Evolutionary conservation across 2,888 invertebrate genomes (phyloP).

Genomic region (Orthosia gothica): DNA sequence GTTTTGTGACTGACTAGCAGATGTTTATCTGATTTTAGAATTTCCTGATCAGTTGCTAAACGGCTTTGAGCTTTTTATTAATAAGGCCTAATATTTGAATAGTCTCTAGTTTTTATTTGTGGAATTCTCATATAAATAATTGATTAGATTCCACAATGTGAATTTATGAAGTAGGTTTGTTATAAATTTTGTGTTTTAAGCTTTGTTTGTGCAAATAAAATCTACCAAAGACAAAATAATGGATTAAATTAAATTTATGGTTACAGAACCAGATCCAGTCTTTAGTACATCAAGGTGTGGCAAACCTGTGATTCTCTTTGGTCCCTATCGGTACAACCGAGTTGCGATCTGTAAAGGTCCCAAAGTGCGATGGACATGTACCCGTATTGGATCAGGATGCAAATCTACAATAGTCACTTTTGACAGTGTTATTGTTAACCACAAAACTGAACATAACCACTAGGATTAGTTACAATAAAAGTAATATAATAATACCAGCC

Average conservation of each 20-base stretch:
- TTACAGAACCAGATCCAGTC: slow-evolving; percentile 32
- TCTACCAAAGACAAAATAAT: background rate
- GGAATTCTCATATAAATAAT: background rate
- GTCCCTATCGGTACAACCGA: slow-evolving; percentile 47
- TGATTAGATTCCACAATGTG: background rate
- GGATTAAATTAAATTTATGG: background rate
- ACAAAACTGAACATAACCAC: slow-evolving; percentile 39
- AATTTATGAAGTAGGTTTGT: background rate
- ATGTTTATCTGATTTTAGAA: too few relatives aligned
- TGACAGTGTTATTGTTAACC: slow-evolving; percentile 33
- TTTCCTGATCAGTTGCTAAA: too few relatives aligned
- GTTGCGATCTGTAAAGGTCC: slow-evolving; percentile 40
- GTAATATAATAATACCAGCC: too few relatives aligned
- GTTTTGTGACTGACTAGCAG: too few relatives aligned
- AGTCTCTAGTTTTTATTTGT: too few relatives aligned
- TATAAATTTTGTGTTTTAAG: background rate
- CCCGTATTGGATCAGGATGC: slow-evolving; percentile 33
- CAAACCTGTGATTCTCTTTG: slow-evolving; percentile 49
- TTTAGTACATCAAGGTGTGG: slow-evolving; percentile 46
- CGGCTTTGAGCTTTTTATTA: too few relatives aligned
- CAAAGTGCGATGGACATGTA: slow-evolving; percentile 66
- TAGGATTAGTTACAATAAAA: background rate
- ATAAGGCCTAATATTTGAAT: too few relatives aligned
- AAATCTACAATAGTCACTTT: slow-evolving; percentile 48
- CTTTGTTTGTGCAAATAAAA: background rate